Evolutionary conservation across 2,888 invertebrate genomes (phyloP).

Genomic region (Erpobdella octoculata): DNA sequence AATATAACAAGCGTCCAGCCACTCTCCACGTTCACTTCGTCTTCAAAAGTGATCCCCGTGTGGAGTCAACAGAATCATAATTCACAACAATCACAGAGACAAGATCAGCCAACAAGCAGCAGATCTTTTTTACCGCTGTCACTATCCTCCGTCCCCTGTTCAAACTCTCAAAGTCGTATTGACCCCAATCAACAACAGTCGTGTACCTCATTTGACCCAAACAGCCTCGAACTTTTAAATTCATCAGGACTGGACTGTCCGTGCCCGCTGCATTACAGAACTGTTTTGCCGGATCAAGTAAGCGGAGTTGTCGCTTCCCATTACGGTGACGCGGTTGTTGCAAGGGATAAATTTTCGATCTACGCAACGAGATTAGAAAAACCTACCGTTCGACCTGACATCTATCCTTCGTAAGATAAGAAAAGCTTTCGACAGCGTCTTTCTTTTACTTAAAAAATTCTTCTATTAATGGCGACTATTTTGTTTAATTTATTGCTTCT

Average conservation of each 20-base stretch:
- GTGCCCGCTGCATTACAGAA: not conserved
- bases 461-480: too few species aligned
- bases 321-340: not conserved
- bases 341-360: not conserved
- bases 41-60: too few species aligned
- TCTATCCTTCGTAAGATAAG: not conserved
- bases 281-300: not conserved
- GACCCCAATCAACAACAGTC: too few species aligned
- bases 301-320: too few species aligned
- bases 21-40: too few species aligned
- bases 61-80: not conserved
- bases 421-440: not conserved
- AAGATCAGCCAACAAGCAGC: not conserved
- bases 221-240: not conserved
- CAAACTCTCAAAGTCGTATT: too few species aligned
- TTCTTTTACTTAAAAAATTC: too few species aligned
- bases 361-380: not conserved
- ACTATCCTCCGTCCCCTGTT: not conserved
- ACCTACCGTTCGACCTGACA: not conserved
- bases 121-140: not conserved
- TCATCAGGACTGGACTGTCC: conserved; percentile 3
- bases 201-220: too few species aligned
- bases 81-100: not conserved
- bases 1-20: too few species aligned
- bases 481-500: too few species aligned